A percentile compares a stretch with the other conserved stretches of the same genome.
Conservation (phyloP, 64 coral and sea anemone species). For the Dendrophyllia cribrosa region DNA sequence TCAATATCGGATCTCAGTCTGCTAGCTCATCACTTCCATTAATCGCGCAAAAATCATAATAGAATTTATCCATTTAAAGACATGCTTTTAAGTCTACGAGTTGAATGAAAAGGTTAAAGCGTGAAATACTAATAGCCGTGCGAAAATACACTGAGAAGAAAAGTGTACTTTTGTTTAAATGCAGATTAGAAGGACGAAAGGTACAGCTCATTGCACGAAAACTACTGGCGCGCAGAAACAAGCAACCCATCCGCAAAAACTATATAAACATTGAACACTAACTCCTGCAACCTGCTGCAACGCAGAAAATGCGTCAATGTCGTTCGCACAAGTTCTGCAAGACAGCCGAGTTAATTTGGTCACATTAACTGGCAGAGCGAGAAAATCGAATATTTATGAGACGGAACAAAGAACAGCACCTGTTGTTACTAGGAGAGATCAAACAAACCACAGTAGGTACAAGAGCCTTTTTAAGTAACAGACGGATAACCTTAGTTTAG, state of each 20-base stretch:
- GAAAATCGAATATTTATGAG: slow-evolving; percentile 19
- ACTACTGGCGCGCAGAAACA: neutral
- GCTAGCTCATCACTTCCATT: neutral
- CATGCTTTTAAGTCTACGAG: slow-evolving; percentile 13
- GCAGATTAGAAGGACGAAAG: slow-evolving; percentile 2
- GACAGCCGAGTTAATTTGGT: neutral
- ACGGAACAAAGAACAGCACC: slow-evolving; percentile 15
- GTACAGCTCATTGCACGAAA: slow-evolving; percentile 15
- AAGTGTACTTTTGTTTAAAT: slow-evolving; percentile 36
- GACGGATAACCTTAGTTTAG: neutral
- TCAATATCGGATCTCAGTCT: neutral
- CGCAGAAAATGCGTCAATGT: neutral
- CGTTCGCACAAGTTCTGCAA: neutral
- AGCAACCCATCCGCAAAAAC: neutral
- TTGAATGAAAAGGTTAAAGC: slow-evolving; percentile 5
- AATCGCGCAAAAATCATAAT: neutral
- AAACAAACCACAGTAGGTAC: neutral
- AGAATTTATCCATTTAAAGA: slow-evolving; percentile 12
- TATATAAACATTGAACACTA: neutral
- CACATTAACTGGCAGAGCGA: neutral
- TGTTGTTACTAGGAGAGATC: neutral
- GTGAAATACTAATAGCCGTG: slow-evolving; percentile 47
- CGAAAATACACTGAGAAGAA: slow-evolving; percentile 17
- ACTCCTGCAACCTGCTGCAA: neutral
- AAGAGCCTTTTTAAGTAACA: neutral